A percentile compares a stretch with the other conserved stretches of the same genome.
These are phyloP conservation scores for Trypoxylon attenuatum DNA, from an alignment of 2,888 invertebrate genomes.

Conservation along the genomic window DNA sequence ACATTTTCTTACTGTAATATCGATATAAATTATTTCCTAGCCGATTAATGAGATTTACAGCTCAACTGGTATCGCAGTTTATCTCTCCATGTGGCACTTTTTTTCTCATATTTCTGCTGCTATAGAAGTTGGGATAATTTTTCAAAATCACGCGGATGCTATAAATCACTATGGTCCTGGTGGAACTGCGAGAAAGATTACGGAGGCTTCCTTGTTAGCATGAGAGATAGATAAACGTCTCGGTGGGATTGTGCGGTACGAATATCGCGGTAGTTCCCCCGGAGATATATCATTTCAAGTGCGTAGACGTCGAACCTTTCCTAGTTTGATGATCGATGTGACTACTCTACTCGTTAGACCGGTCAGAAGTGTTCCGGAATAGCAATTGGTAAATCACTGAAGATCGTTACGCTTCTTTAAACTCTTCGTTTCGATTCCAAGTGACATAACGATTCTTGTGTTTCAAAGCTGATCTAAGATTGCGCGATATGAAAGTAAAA, in stretches of 20 bases:
- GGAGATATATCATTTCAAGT: background rate
- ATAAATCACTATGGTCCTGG: background rate
- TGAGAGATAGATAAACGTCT: background rate
- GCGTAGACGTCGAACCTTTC: no score
- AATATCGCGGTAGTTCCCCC: background rate
- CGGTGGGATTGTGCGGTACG: background rate
- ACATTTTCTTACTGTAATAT: background rate
- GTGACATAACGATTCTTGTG: no score
- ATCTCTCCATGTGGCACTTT: background rate
- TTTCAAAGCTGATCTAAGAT: no score
- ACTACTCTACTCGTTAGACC: no score
- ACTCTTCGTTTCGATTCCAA: no score
- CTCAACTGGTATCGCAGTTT: background rate
- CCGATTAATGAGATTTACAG: background rate
- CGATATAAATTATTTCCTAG: background rate
- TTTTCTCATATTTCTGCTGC: background rate
- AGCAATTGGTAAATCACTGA: no score
- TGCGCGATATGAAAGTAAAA: no score
- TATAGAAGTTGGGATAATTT: background rate
- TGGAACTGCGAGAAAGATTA: background rate
- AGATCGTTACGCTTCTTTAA: no score
- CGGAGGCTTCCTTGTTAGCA: background rate
- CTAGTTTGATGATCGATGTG: background rate
- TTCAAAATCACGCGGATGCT: background rate
- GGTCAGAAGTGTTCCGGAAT: no score